Conservation (phyloP, 1,140 invertebrate genomes). For the Agraylea sexmaculata region DNA sequence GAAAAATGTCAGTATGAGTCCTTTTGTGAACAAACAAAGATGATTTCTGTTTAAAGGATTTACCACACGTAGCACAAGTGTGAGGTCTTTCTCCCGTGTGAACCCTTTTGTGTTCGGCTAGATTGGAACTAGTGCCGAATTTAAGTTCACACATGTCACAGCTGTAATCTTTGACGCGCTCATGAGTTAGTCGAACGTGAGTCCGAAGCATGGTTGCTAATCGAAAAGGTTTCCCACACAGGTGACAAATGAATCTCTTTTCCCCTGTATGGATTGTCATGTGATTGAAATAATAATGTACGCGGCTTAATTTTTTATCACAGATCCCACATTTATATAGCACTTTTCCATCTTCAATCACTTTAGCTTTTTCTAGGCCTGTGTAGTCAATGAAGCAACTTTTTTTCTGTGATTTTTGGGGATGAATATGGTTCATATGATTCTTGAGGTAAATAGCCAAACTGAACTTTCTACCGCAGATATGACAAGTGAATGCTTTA, state of each 20-base stretch:
- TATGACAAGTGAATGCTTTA: constrained; percentile 20
- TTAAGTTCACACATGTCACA: constrained; percentile 42
- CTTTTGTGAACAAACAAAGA: constrained; percentile 34
- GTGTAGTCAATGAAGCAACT: constrained; percentile 26
- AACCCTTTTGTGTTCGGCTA: constrained; percentile 50
- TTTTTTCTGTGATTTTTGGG: constrained; percentile 9
- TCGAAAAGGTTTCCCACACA: constrained; percentile 63
- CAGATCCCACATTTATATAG: constrained; percentile 48
- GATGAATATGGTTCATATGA: constrained; percentile 21
- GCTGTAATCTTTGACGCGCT: constrained; percentile 42
- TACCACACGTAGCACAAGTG: constrained; percentile 42
- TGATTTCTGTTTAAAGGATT: constrained; percentile 34
- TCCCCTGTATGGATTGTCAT: constrained; percentile 58
- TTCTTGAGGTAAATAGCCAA: constrained; percentile 20
- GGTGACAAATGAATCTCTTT: constrained; percentile 56
- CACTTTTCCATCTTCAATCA: constrained; percentile 33
- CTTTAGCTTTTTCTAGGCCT: constrained; percentile 30
- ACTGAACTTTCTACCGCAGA: constrained; percentile 21
- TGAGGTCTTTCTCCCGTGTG: constrained; percentile 53
- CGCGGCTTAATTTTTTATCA: constrained; percentile 45
- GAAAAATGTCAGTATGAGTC: constrained; percentile 43
- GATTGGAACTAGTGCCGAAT: constrained; percentile 42
- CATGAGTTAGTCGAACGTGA: constrained; percentile 52
- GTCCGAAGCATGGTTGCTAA: constrained; percentile 46
- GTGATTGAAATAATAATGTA: constrained; percentile 49